Conservation (phyloP, 2,797 vertebrate genomes). For the Siniperca scherzeri region DNA sequence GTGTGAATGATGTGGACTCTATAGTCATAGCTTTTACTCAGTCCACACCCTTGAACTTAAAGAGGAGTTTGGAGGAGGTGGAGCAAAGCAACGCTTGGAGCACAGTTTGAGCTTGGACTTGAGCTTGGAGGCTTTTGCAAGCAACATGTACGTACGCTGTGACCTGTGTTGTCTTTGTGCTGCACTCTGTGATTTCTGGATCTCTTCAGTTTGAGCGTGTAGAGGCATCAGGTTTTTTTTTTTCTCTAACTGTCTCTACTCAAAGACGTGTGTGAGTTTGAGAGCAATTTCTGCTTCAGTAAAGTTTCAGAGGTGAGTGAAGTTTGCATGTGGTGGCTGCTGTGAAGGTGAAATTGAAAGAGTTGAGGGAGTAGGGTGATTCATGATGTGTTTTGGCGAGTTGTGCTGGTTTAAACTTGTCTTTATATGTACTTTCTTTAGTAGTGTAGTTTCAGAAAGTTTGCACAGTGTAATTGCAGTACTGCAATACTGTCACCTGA, state of each 20-base stretch:
- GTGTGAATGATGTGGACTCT: constrained; percentile 86
- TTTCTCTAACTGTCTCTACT: constrained; percentile 24
- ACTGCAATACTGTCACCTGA: background rate
- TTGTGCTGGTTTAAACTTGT: background rate
- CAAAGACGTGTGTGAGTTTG: constrained; percentile 60
- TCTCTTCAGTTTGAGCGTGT: constrained; percentile 40
- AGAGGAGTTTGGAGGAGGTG: constrained; percentile 81
- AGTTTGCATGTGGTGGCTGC: constrained; percentile 43
- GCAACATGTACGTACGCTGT: constrained; percentile 50
- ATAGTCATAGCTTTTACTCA: constrained; percentile 75
- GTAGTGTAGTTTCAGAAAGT: background rate
- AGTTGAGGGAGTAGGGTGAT: background rate
- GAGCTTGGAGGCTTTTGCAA: constrained; percentile 58
- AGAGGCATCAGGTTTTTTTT: constrained; percentile 23
- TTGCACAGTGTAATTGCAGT: background rate
- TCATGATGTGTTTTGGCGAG: background rate
- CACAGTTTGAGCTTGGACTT: constrained; percentile 72
- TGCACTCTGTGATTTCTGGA: constrained; percentile 64
- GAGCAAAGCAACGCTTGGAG: constrained; percentile 72
- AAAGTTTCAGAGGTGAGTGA: constrained; percentile 63
- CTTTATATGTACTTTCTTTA: background rate
- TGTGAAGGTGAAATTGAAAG: constrained; percentile 47
- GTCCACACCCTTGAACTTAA: constrained; percentile 84
- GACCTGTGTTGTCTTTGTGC: constrained; percentile 57
- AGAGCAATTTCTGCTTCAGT: constrained; percentile 50